Evolutionary conservation across 2,797 vertebrate genomes (phyloP).

Genomic region (Chaenodraco wilsoni): DNA sequence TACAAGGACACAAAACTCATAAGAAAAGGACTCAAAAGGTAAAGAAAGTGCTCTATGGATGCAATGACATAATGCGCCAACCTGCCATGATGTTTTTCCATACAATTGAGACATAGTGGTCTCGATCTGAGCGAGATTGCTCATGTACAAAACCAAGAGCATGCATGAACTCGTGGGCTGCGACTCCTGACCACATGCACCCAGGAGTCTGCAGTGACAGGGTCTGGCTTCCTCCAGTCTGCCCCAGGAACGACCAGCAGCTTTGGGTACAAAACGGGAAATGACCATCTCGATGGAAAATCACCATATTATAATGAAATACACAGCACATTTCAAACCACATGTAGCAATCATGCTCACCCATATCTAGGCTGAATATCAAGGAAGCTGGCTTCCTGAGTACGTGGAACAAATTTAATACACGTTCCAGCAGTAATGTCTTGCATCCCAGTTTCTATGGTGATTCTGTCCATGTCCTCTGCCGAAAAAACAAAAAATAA

Average conservation of each 20-base stretch:
- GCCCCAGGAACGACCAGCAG: conserved; percentile 91
- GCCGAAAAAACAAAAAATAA: not conserved
- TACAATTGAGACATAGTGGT: conserved; percentile 86
- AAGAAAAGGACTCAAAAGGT: not conserved
- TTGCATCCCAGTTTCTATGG: conserved; percentile 84
- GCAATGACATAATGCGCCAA: conserved; percentile 34
- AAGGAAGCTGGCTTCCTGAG: conserved; percentile 80
- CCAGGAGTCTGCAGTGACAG: conserved; percentile 87
- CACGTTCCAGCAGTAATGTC: conserved; percentile 83
- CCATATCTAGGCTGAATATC: conserved; percentile 82
- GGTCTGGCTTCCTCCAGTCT: conserved; percentile 85
- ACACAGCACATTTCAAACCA: not conserved
- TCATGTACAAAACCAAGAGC: conserved; percentile 91
- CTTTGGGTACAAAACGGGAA: conserved; percentile 63
- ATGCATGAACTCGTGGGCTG: conserved; percentile 88
- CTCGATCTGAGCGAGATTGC: conserved; percentile 89
- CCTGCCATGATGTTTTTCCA: conserved; percentile 89
- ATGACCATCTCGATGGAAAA: conserved; percentile 4
- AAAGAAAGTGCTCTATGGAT: not conserved
- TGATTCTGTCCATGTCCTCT: conserved; percentile 86
- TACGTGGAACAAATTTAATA: conserved; percentile 83
- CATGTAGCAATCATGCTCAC: conserved; percentile 64
- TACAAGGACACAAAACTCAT: not conserved
- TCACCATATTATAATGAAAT: not conserved
- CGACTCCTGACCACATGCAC: conserved; percentile 89